Evolutionary conservation across 2,113 vertebrate species (phyloP).

Genomic region (Syngnathus floridae): DNA sequence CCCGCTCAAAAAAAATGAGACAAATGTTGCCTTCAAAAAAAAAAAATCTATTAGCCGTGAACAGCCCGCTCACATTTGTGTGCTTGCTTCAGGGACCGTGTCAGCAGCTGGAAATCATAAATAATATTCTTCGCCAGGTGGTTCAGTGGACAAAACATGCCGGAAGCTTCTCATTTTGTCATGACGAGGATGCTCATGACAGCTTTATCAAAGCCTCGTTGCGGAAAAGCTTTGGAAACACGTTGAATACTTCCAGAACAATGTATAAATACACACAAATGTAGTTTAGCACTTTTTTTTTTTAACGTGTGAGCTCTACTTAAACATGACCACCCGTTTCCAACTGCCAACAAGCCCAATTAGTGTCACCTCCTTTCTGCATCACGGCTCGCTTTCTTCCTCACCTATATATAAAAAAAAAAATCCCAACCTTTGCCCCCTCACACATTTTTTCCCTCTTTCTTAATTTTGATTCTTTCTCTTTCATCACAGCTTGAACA

Average conservation of each 20-base stretch:
- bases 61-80: constrained; percentile 8
- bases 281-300: neutral
- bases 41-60: neutral
- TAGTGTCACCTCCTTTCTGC: constrained; percentile 56
- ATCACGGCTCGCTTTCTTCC: constrained; percentile 32
- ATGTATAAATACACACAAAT: neutral
- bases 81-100: neutral
- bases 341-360: constrained; percentile 49
- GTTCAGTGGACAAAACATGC: constrained; percentile 7
- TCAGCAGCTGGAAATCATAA: constrained; percentile 8
- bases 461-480: constrained; percentile 14
- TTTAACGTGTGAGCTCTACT: constrained; percentile 17
- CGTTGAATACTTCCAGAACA: too few relatives aligned
- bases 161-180: neutral
- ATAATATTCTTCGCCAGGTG: constrained; percentile 1
- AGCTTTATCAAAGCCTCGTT: neutral
- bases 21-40: neutral
- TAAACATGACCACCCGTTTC: constrained; percentile 32
- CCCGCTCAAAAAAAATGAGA: neutral
- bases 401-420: constrained; percentile 19
- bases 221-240: neutral
- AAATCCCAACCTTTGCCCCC: constrained; percentile 11
- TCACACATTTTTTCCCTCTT: constrained; percentile 18
- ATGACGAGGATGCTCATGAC: neutral
- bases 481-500: constrained; percentile 28